phyloP scores from a whole-genome alignment of 2,797 vertebrate genomes.

The Gorsachius magnificus region DNA sequence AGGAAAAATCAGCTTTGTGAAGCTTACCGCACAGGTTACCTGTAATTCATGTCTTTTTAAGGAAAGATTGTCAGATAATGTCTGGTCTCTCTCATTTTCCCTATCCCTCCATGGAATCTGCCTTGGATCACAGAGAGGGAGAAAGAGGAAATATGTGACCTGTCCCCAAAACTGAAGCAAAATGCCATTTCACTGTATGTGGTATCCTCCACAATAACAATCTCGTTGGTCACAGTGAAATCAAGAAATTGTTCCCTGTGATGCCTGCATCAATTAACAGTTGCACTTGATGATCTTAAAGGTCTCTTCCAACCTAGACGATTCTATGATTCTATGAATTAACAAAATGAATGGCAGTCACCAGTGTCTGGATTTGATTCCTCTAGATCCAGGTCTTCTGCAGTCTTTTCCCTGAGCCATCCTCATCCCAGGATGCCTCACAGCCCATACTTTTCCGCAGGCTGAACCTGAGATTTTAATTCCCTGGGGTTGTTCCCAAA shows the following conservation, averaged over 20 bases:
- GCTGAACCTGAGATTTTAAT: neutral
- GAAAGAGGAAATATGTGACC: neutral
- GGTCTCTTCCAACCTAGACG: too few relatives aligned
- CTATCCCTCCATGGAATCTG: neutral
- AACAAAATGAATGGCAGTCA: neutral
- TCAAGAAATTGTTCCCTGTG: neutral
- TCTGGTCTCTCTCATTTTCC: neutral
- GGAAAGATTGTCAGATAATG: neutral
- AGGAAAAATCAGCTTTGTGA: neutral
- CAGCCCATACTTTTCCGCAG: neutral
- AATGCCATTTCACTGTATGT: neutral
- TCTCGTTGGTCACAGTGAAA: neutral
- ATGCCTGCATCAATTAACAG: neutral
- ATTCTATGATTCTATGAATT: neutral
- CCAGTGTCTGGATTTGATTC: neutral
- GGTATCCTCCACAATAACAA: neutral
- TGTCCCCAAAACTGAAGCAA: neutral
- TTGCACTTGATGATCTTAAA: too few relatives aligned
- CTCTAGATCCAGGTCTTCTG: neutral
- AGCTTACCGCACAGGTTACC: neutral
- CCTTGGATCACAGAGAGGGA: neutral
- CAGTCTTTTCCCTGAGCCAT: neutral
- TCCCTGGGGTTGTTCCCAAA: neutral
- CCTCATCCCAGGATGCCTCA: neutral
- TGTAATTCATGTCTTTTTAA: neutral